phyloP scores from a whole-genome alignment of 2,797 vertebrate genomes.

The Scomberomorus guttatus region DNA sequence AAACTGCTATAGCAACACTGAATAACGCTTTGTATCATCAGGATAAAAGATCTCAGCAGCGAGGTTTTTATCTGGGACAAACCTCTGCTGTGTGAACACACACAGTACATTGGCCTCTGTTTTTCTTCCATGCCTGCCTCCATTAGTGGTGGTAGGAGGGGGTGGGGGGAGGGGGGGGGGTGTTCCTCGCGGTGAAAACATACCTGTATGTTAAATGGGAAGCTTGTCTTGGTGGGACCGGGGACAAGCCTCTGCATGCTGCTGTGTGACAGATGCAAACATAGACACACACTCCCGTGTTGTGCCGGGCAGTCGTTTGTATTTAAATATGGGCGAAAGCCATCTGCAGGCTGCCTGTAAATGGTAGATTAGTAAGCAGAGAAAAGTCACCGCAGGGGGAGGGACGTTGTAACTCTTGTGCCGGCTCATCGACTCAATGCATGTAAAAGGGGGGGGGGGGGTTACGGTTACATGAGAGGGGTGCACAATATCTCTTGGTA shows the following conservation, averaged over 20 bases:
- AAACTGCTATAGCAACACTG: constrained; percentile 10
- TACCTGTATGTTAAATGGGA: constrained; percentile 48
- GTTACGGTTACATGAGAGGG: constrained; percentile 10
- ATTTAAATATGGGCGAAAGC: constrained; percentile 73
- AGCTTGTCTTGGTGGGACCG: constrained; percentile 26
- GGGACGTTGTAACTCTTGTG: constrained; percentile 52
- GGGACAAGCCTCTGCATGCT: constrained; percentile 55
- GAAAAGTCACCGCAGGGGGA: constrained; percentile 61
- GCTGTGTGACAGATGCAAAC: constrained; percentile 62
- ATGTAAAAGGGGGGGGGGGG: not conserved
- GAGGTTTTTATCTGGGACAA: constrained; percentile 34
- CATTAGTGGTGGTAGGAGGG: not conserved
- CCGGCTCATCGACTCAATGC: constrained; percentile 50
- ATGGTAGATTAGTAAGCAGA: constrained; percentile 71
- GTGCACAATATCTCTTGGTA: constrained; percentile 47
- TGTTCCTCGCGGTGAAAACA: constrained; percentile 27
- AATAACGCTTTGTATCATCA: constrained; percentile 22
- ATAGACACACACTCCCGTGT: constrained; percentile 47
- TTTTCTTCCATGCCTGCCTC: constrained; percentile 1
- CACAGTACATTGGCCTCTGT: not conserved
- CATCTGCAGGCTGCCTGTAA: constrained; percentile 72
- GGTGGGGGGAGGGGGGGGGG: constrained; percentile 1
- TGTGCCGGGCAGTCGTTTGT: constrained; percentile 58
- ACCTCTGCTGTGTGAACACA: constrained; percentile 19
- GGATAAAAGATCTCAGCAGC: constrained; percentile 35